Evolutionary conservation across 2,888 invertebrate genomes (phyloP).

Genomic region (Clitarchus hookeri): DNA sequence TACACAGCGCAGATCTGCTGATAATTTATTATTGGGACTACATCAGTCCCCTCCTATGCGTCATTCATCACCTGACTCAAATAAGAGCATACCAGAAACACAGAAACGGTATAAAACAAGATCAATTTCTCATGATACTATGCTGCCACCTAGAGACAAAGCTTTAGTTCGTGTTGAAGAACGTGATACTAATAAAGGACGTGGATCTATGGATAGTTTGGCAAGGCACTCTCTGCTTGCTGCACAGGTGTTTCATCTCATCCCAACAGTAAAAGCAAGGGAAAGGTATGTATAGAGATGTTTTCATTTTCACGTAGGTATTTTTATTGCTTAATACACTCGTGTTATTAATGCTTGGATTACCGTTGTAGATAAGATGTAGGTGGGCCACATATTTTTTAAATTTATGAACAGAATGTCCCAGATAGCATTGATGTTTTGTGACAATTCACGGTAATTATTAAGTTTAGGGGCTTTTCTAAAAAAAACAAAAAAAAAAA

Average conservation of each 20-base stretch:
- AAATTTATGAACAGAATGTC: too few relatives aligned
- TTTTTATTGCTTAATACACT: too few relatives aligned
- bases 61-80: slow-evolving; percentile 54
- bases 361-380: too few relatives aligned
- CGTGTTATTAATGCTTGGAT: too few relatives aligned
- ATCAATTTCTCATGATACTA: slow-evolving; percentile 52
- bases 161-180: slow-evolving; percentile 26
- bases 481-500: too few relatives aligned
- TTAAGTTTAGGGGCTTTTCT: too few relatives aligned
- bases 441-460: too few relatives aligned
- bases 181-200: slow-evolving; percentile 47
- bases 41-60: slow-evolving; percentile 51
- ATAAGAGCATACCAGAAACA: slow-evolving; percentile 51
- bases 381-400: too few relatives aligned
- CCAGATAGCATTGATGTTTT: too few relatives aligned
- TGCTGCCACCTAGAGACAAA: slow-evolving; percentile 40
- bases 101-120: slow-evolving; percentile 49
- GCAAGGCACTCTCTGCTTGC: slow-evolving; percentile 76
- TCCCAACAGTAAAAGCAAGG: slow-evolving; percentile 80
- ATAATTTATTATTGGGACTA: slow-evolving; percentile 51
- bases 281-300: slow-evolving; percentile 70
- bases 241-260: slow-evolving; percentile 78
- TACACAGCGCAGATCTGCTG: slow-evolving; percentile 52
- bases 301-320: too few relatives aligned
- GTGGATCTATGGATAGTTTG: slow-evolving; percentile 65